A percentile compares a stretch with the other conserved stretches of the same genome.
phyloP scores from a whole-genome alignment of 2,113 vertebrate genomes.

The Syrrhaptes paradoxus region DNA sequence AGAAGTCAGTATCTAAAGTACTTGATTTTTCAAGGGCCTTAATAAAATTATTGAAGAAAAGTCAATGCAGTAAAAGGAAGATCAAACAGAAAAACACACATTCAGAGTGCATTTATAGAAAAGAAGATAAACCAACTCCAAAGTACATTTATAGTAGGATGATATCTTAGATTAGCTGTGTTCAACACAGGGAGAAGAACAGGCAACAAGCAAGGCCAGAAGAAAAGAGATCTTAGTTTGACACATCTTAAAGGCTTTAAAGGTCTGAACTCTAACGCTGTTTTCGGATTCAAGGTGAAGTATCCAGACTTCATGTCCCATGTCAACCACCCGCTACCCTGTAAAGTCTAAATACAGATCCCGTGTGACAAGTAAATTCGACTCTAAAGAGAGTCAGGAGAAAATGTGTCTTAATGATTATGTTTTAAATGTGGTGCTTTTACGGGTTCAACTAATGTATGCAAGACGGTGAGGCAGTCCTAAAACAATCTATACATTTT shows the following conservation, averaged over 20 bases:
- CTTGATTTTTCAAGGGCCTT: neutral
- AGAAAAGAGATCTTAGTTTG: neutral
- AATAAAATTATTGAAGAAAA: neutral
- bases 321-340: neutral
- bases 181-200: neutral
- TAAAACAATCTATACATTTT: neutral
- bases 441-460: neutral
- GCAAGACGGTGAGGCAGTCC: neutral
- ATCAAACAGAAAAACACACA: neutral
- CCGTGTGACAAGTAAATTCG: neutral
- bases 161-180: neutral
- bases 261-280: neutral
- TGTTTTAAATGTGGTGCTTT: neutral
- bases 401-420: neutral
- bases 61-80: neutral
- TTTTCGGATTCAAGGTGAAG: neutral
- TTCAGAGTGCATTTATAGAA: neutral
- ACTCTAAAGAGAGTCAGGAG: neutral
- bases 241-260: neutral
- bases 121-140: neutral
- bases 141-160: neutral
- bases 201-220: neutral
- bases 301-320: neutral
- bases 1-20: neutral
- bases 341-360: neutral